These are phyloP conservation scores for Helicoverpa zea DNA, from an alignment of 1,140 invertebrate genomes.

Conservation along the genomic window DNA sequence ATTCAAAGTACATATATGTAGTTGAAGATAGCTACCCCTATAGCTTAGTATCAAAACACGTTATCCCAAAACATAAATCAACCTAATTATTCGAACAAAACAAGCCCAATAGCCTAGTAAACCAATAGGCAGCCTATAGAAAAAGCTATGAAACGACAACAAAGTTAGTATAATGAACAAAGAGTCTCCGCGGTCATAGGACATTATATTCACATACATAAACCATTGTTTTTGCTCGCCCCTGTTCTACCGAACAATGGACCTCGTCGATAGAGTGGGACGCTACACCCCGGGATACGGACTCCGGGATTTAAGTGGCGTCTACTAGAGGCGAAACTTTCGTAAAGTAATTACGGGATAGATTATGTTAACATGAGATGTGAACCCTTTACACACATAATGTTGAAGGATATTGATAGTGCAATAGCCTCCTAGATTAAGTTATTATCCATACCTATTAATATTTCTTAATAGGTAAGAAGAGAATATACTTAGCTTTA, in stretches of 20 bases:
- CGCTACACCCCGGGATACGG: not conserved
- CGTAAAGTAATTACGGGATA: constrained; percentile 3
- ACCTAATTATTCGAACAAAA: constrained; percentile 5
- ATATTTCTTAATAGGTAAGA: too few relatives aligned
- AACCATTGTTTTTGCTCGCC: constrained; percentile 42
- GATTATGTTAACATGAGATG: not conserved
- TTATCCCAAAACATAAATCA: not conserved
- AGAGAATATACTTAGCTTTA: too few relatives aligned
- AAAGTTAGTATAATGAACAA: constrained; percentile 48
- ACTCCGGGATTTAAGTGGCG: constrained; percentile 28
- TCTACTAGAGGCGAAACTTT: constrained; percentile 11
- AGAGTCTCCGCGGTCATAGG: constrained; percentile 44
- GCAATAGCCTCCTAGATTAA: too few relatives aligned
- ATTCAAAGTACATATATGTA: too few relatives aligned
- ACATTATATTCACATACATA: constrained; percentile 44
- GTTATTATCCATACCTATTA: too few relatives aligned
- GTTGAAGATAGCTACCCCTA: too few relatives aligned
- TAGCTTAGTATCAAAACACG: too few relatives aligned
- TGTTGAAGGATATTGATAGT: too few relatives aligned
- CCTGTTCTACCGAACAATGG: constrained; percentile 44
- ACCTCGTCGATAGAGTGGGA: constrained; percentile 25
- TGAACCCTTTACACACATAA: not conserved
- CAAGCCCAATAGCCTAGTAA: not conserved
- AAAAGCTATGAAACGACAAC: constrained; percentile 35
- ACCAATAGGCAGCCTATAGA: constrained; percentile 37